Base-by-base conservation (phyloP, 92 coral and sea anemone genomes). In the Palythoa grandis region DNA sequence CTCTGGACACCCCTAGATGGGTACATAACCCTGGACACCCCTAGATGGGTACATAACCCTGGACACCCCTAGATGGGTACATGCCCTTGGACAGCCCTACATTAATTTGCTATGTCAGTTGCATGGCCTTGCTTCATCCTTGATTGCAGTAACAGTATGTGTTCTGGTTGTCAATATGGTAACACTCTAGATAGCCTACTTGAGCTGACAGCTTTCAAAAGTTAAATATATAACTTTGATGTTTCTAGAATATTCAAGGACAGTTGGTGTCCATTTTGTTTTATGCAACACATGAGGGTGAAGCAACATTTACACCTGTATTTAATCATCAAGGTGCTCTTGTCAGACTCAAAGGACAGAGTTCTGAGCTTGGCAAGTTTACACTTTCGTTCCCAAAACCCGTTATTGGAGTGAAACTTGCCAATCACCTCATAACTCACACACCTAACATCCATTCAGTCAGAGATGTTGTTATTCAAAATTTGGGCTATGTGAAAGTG, bases 341-440 rank as follows among this genome's bases (percentile, higher is more conserved):
- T 35, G 84, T 95, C 67, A 83, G 83, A 7, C 89, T 97, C 37
- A 93, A 83, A 5, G 99, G 99, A 11, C 88, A 90, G 24, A 91
- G 95, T 22, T 94, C 97, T 3, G 99, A 97, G 65, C 93, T 97
- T 6, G 99, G 99, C 35, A 87, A 89, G 78, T 97, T 95, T 84
- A 85, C 88, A 3, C 83, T 97, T 19, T 83, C 78, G 74, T 95
- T 95, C 69, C 89, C 95, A 14, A 84, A 88, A 47, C 98, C 98
- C 0, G 43, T 52, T 2, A 87, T 88, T n/a, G 88, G 86, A 38
- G 87, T 93, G 12, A 85, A 87, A 43, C 88, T 89, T 9, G 91
- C 94, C 37, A 93, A 92, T 53, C 95, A 92, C 76, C 90, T 97
- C 14, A 89, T 90, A 19, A 92, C 98, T 15, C 94, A 97, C 87